phyloP scores from a whole-genome alignment of 2,113 vertebrate genomes.

The Caranx melampygus region DNA sequence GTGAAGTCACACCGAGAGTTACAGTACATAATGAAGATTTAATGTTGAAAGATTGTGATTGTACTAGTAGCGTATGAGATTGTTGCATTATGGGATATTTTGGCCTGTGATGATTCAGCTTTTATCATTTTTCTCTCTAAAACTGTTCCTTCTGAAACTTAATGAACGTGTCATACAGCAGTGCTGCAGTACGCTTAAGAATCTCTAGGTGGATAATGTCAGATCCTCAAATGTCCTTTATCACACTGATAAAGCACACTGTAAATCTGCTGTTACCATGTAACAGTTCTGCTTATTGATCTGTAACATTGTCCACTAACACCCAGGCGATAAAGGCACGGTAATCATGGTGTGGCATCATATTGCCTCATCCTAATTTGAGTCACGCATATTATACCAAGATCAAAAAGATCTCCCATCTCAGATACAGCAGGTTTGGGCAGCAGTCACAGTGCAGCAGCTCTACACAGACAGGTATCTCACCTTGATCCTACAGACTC shows the following conservation, averaged over 20 bases:
- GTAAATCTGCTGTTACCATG: not conserved
- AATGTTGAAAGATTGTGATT: not conserved
- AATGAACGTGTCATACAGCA: not conserved
- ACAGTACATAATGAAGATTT: not conserved
- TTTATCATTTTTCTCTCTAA: not conserved
- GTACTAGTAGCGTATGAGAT: no score
- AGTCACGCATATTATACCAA: not conserved
- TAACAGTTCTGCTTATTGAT: not conserved
- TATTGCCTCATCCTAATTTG: not conserved
- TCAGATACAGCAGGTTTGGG: not conserved
- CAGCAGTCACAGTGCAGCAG: not conserved
- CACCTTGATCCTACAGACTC: not conserved
- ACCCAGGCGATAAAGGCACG: not conserved
- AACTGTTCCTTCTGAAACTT: not conserved
- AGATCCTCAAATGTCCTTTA: not conserved
- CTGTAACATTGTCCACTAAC: not conserved
- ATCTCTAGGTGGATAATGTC: not conserved
- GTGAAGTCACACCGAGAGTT: not conserved
- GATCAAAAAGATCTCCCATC: not conserved
- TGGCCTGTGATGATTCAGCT: not conserved
- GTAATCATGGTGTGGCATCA: not conserved
- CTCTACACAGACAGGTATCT: not conserved
- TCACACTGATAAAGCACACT: constrained; percentile 5
- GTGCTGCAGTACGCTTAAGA: not conserved
- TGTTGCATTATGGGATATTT: no score